These are phyloP conservation scores for Alaudala cheleensis DNA, from an alignment of 2,113 vertebrate species.

Conservation along the genomic window DNA sequence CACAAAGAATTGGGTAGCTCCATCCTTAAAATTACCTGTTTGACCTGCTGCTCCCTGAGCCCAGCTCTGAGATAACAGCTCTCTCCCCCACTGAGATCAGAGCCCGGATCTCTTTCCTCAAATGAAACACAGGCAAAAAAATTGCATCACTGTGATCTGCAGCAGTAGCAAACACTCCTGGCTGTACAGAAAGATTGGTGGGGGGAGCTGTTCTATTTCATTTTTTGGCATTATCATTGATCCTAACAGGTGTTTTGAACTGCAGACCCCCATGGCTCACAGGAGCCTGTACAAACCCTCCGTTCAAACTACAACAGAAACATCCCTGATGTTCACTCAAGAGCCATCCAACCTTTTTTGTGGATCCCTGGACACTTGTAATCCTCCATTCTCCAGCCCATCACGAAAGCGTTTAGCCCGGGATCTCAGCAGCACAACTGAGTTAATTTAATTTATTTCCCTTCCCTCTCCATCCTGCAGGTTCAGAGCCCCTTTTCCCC, in stretches of 20 bases:
- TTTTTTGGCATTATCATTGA: slow-evolving; percentile 49
- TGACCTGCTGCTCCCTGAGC: slow-evolving; percentile 22
- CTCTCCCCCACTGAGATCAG: background rate
- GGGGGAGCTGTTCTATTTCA: background rate
- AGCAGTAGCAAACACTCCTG: background rate
- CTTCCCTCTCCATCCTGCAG: background rate
- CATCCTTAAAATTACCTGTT: slow-evolving; percentile 41
- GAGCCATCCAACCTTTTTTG: slow-evolving; percentile 58
- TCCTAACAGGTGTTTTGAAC: slow-evolving; percentile 26
- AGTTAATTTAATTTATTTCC: slow-evolving; percentile 70
- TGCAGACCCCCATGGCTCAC: background rate
- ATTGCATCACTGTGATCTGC: background rate
- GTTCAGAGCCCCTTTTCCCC: slow-evolving; percentile 5
- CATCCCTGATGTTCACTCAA: background rate
- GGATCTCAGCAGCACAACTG: background rate
- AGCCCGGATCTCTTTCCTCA: background rate
- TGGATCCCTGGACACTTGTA: slow-evolving; percentile 59
- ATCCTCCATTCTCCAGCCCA: slow-evolving; percentile 51
- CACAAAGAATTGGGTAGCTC: background rate
- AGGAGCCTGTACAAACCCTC: background rate
- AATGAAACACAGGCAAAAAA: slow-evolving; percentile 1
- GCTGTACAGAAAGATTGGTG: background rate
- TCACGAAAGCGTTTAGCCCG: slow-evolving; percentile 21
- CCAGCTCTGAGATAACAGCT: background rate
- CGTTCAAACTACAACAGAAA: background rate